phyloP scores from a whole-genome alignment of 2,797 vertebrate genomes.

The Netta rufina region DNA sequence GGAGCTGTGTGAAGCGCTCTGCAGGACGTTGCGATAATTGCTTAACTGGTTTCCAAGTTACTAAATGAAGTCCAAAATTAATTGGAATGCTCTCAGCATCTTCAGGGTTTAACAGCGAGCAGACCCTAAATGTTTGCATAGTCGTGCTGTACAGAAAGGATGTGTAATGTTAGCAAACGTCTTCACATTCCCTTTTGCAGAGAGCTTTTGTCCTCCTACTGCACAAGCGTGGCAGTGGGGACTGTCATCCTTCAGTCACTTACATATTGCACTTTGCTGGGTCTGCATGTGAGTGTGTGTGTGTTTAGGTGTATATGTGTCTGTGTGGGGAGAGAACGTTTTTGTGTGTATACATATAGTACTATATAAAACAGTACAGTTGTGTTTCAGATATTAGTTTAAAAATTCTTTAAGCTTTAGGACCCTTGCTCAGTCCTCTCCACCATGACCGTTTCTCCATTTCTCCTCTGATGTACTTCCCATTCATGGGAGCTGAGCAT shows the following conservation, averaged over 20 bases:
- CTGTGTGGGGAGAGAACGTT: rapidly evolving
- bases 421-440: background rate
- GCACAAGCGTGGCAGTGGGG: background rate
- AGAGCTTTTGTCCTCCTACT: background rate
- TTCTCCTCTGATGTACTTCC: background rate
- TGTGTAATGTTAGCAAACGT: constrained; percentile 23
- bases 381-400: background rate
- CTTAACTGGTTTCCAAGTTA: constrained; percentile 42
- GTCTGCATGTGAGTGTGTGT: background rate
- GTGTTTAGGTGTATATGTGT: background rate
- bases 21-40: constrained; percentile 37
- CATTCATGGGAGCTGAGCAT: background rate
- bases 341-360: background rate
- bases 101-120: constrained; percentile 44
- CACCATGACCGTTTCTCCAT: background rate
- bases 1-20: background rate
- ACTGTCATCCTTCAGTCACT: background rate
- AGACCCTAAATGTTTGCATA: constrained; percentile 57
- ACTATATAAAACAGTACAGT: background rate
- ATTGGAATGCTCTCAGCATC: constrained; percentile 42
- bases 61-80: constrained; percentile 59
- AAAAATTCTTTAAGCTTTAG: background rate
- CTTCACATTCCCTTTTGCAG: background rate
- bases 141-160: constrained; percentile 38
- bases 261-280: background rate